A percentile compares a stretch with the other conserved stretches of the same genome.
Evolutionary conservation across 2,797 vertebrate species (phyloP).

Genomic region (Halcyon badia): DNA sequence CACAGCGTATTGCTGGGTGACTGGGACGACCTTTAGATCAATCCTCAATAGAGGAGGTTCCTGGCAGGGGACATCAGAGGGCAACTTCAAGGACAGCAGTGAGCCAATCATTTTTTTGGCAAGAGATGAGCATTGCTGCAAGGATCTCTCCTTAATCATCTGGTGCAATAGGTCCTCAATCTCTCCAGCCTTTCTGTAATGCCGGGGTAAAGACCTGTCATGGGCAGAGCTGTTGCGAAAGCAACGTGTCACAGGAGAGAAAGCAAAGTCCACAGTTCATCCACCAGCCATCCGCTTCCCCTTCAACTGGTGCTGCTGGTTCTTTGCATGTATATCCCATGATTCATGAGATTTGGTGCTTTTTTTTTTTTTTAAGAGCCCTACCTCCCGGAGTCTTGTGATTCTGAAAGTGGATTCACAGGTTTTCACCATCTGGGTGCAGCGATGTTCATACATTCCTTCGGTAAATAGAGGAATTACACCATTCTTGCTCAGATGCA

Average conservation of each 20-base stretch:
- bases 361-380: background rate
- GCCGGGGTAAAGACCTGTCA: background rate
- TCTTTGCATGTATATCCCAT: background rate
- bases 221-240: background rate
- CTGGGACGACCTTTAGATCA: background rate
- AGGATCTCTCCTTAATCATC: background rate
- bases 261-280: background rate
- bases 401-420: background rate
- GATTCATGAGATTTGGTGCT: background rate
- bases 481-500: rapidly evolving
- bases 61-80: background rate
- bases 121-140: background rate
- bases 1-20: rapidly evolving
- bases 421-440: background rate
- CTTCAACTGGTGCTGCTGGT: rapidly evolving
- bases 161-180: background rate
- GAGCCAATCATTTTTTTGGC: background rate
- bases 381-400: background rate
- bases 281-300: background rate
- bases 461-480: background rate
- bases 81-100: background rate
- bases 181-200: background rate
- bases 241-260: background rate
- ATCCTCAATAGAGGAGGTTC: background rate
- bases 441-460: background rate